Evolutionary conservation across 2,113 vertebrate genomes (phyloP).

Genomic region (Calyptommatus sinebrachiatus): DNA sequence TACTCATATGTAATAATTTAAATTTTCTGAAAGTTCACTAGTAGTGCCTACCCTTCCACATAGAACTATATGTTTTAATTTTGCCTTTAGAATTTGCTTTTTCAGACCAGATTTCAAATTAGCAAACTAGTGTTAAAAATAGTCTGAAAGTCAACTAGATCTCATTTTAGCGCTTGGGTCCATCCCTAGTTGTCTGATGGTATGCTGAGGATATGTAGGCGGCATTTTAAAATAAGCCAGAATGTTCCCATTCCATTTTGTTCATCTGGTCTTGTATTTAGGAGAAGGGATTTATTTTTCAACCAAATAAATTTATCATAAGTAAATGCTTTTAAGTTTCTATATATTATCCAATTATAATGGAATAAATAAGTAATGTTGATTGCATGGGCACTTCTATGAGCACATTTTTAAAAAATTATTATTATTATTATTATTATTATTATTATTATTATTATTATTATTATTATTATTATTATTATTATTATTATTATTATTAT

Average conservation of each 20-base stretch:
- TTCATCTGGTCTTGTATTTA: constrained; percentile 23
- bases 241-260: constrained; percentile 25
- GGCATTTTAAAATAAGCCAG: constrained; percentile 21
- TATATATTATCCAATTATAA: neutral
- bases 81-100: neutral
- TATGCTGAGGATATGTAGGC: neutral
- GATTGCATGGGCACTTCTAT: no score
- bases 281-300: neutral
- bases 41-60: neutral
- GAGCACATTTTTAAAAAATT: no score
- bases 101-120: neutral
- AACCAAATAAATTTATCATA: neutral
- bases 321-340: neutral
- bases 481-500: no score
- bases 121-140: neutral
- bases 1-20: neutral
- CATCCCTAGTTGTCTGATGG: neutral
- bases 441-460: no score
- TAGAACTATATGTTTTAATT: neutral
- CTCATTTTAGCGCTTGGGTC: constrained; percentile 18
- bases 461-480: no score
- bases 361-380: no score
- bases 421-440: no score
- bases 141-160: neutral
- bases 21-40: neutral